Evolutionary conservation across 2,888 invertebrate species (phyloP), one percentile per base, ranked within the genome.

Genomic region (Trissoscelio sp.): DNA sequence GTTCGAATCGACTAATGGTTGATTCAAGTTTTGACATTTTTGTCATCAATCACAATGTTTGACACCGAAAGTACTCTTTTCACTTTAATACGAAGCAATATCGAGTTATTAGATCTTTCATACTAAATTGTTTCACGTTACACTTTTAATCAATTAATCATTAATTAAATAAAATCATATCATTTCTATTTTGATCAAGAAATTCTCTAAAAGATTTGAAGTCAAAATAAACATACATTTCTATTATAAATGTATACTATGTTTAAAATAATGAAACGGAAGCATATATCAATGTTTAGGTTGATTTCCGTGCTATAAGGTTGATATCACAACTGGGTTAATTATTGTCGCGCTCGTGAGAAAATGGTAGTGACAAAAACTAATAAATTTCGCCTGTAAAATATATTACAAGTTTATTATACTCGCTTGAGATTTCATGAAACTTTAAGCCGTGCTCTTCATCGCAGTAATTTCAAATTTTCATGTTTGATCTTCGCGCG

Each of bases 281-380:
- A n/a, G n/a, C n/a, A n/a, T n/a, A 34, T 53, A 67, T 37, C 28
- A 67, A 67, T 48, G 53, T 67, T 42, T 18, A 37, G 20, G 39
- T 37, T 14, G 11, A 48, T 64, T 64, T 66, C 46, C 24, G 39
- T 20, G 42, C 24, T 55, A 24, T 12, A 44, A 57, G 14, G 39
- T 55, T 42, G 60, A 67, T 44, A 44, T 55, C 60, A 28, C 60
- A 73, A 79, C 72, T 72, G 53, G 79, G 79, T 79, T 79, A 72
- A 79, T 79, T 73, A 79, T 72, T 60, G 51, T 51, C 53, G 22
- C 46, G 66, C 72, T 66, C 78, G 78, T 79, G 66, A 79, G 78
- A 57, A 58, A 72, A 66, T 24, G 24, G 42, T 37, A 39, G 12
- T 57, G 31, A 51, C 48, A 70, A 57, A 53, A 53, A 57, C 22